Base-by-base conservation (phyloP, 2,797 vertebrate genomes). In the Rhynchotus rufescens region DNA sequence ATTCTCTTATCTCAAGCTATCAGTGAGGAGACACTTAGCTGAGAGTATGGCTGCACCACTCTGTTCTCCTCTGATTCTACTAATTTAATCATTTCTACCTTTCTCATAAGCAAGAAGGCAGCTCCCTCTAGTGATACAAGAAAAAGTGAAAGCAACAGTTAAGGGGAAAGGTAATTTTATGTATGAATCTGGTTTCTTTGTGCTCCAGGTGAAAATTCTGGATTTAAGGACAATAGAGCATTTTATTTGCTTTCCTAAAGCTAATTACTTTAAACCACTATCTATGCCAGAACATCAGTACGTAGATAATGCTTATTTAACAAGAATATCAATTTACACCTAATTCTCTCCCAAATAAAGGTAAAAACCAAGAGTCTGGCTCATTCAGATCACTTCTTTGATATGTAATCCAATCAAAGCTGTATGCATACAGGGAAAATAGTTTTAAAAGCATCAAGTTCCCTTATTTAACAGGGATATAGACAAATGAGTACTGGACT, bases 101-200 rank as follows among this genome's bases (percentile, higher is more conserved):
- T 57, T 67, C 49, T 66, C 21, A 92, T 88, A 84, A 86, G 79
- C 91, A 61, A 92, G 92, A 89, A 85, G 68, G 80, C 72, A 93
- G 96, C 96, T 88, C 96, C 96, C 96, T 95, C 96, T 97, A 94
- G 89, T 78, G 96, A 85, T 17, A 10, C 0, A 38, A 94, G 76
- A 68, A 57, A 69, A 45, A 69, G 8, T 57, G 86, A n/a, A 13
- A 40, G 28, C 62, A 13, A 57, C 52, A 60, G 23, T 42, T 45
- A 3, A 30, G 12, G 42, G 25, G 16, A 69, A 77, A 83, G 51
- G 21, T 15, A 49, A 34, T 49, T 12, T n/a, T 19, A 4, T 2
- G 0, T 10, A 2, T 6, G 25, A 65, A 22, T n/a, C 2, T 3
- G 6, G 54, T 54, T 71, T 38, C 19, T 52, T 68, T 44, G 40